Evolutionary conservation across 1,140 invertebrate genomes (phyloP), one percentile per base, ranked within the genome.

Genomic region (Macrosteles quadrilineatus): DNA sequence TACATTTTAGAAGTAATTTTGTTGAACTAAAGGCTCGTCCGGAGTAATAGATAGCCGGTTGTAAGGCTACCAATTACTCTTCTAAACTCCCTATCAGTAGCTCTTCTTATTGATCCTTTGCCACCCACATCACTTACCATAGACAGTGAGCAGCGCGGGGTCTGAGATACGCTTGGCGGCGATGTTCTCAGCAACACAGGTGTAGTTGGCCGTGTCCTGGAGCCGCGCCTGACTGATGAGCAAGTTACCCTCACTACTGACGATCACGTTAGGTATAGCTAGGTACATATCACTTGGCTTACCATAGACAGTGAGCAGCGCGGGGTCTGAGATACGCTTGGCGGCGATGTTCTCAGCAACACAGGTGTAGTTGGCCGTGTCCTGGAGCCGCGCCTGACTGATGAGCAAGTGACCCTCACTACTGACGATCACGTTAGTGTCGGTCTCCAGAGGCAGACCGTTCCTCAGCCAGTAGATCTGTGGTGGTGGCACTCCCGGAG

Each of bases 291-390:
- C n/a, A n/a, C n/a, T n/a, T 64, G 43, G 86, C 91, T 91, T 83
- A 98, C 97, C 95, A 82, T 92, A 98, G 75, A 99, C 96, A 57
- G 91, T 94, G 67, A 99, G 86, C 55, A 90, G 86, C 0, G 95
- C 96, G 0, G 94, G 88, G 70, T 95, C 91, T 62, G 92, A 95
- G 66, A 90, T 83, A 71, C 95, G 85, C 77, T 91, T 91, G 14
- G 91, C 94, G 0, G 96, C 96, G 27, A 97, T 88, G 80, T 98
- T 98, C 80, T 95, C 91, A 1, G 97, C 96, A 45, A 95, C 95
- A 81, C 97, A 99, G 66, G 93, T 96, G 82, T 98, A 99, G 85
- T 99, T 98, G 63, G 93, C 97, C 78, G 90, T 91, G 80, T 97
- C 94, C 76, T 87, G 86, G 17, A 94, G 84, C 29, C 91, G 84